Base-by-base conservation (phyloP, 2,888 invertebrate genomes). In the Leistus spinibarbis region DNA sequence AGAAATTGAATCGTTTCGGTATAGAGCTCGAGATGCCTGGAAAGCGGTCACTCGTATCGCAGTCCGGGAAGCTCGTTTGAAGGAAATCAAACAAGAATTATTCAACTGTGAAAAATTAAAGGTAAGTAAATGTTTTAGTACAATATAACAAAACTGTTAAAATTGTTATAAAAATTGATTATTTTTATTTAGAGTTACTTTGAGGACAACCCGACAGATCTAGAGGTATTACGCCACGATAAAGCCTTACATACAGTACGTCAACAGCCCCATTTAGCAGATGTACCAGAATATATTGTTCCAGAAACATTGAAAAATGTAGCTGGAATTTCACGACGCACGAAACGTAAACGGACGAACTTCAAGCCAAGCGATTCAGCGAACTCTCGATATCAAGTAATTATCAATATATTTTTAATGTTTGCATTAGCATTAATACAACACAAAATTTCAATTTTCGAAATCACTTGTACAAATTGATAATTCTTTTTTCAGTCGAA, bases 1-100 rank as follows among this genome's bases (percentile, higher is more conserved):
- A 77, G 98, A 99, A 86, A 93, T 99, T 66, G 98, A 99, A 84
- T 95, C 98, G 0, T 99, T 99, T 85, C 89, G 95, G 78, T 98
- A 99, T 86, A 89, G 99, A 79, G 94, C 98, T 0, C 91, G 93
- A 82, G 99, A 99, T 88, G 99, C 97, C 2, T 95, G 98, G 94
- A 91, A 94, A 81, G 95, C 97, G 0, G 96, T 98, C 7, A 99
- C 99, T 0, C 91, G 94, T 81, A 93, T 96, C 76, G 97, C 98
- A 0, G 93, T 99, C 1, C 89, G 96, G 64, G 98, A 99, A 85
- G 98, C 98, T 0, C 88, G 99, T 20, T 88, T 99, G 66, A 96
- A 95, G 83, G 99, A 99, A 89, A 99, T 99, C 80, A 95, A 95
- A 84, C 90, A 91, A 76, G 99, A 99, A 87, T 91, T 99, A 76